Evolutionary conservation across 1,140 invertebrate genomes (phyloP), one percentile per base, ranked within the genome.

Genomic region (Drosophila lini): DNA sequence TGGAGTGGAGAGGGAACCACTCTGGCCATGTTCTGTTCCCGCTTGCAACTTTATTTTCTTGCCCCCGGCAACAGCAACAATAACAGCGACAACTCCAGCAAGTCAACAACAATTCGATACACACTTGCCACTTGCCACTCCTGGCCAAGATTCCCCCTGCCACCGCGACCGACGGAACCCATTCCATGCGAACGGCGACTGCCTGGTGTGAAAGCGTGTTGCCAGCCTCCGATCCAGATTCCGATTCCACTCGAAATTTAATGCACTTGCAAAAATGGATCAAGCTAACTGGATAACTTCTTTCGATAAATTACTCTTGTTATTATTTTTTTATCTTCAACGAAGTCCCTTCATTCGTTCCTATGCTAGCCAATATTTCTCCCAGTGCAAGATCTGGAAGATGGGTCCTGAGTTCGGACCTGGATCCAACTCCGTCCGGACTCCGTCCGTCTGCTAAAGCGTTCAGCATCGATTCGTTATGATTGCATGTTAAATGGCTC

Each of bases 401-500:
- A 47, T 57, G 25, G 52, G 50, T 36, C 11, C 9, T 45, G 55
- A 19, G 32, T 9, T 56, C 56, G 56, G 44, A 38, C 34, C 42
- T 58, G 40, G 31, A 40, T 40, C 38, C 38, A 34, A 25, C 44
- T 78, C 75, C 41, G 75, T 78, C 75, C 41, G 56, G 25, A 25
- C 34, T 44, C 58, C 42, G 74, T 73, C 62, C 71, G 73, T 74
- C 70, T 59, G 77, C 67, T 79, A 79, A 85, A 91, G 90, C 90
- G 77, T 91, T 90, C 85, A 90, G 83, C 82, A 91, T 91, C 90
- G 90, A 91, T 91, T 91, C 90, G 90, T 90, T 91, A 91, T 91
- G 90, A 91, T 91, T 91, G 90, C 90, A 91, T 91, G 90, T 91
- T 91, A 91, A 91, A 91, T 91, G 91, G 84, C 85, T 91, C 90